Evolutionary conservation across 1,140 invertebrate genomes (phyloP), one percentile per base, ranked within the genome.

Genomic region (Palaemon carinicauda): DNA sequence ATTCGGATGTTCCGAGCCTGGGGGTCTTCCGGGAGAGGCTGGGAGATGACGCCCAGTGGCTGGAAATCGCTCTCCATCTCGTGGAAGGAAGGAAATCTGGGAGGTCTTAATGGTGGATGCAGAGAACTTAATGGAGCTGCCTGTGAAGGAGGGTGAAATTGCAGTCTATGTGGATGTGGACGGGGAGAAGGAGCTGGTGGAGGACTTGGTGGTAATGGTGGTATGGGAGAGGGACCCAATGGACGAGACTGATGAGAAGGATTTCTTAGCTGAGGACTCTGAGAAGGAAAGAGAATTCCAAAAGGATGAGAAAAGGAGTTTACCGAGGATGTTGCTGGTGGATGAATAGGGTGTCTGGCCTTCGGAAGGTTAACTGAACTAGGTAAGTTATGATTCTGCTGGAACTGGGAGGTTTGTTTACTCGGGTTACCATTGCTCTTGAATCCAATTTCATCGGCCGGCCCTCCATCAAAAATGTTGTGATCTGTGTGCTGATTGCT

Each of bases 41-140:
- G 84, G 5, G 84, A 86, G 1, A 80, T 12, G 14, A 52, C 82
- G 33, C 56, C 17, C 31, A 77, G n/a, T 0, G 81, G 73, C 3
- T 21, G 1, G 60, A 80, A 80, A n/a, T 73, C 84, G 24, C 73
- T 79, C 51, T 86, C 77, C 19, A 84, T 24, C 75, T 80, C 56
- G 60, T 56, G 53, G 29, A 19, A 41, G 3, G 69, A 74, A 21
- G 80, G 69, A 24, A 82, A 74, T 33, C 69, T 15, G 21, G 21
- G 21, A 69, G 29, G 65, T 10, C 65, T 10, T 31, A 15, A 24
- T 10, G 60, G 60, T 65, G 60, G 21, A 12, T 27, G 65, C n/a
- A 24, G 65, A 31, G 21, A 14, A 14, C 3, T 69, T 14, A 31
- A 69, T 27, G 65, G 21, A 15, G 65, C 15, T 31, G 21, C 65